A percentile compares a stretch with the other conserved stretches of the same genome.
Conservation (phyloP, 2,888 invertebrate species). For the Julus scandinavius region DNA sequence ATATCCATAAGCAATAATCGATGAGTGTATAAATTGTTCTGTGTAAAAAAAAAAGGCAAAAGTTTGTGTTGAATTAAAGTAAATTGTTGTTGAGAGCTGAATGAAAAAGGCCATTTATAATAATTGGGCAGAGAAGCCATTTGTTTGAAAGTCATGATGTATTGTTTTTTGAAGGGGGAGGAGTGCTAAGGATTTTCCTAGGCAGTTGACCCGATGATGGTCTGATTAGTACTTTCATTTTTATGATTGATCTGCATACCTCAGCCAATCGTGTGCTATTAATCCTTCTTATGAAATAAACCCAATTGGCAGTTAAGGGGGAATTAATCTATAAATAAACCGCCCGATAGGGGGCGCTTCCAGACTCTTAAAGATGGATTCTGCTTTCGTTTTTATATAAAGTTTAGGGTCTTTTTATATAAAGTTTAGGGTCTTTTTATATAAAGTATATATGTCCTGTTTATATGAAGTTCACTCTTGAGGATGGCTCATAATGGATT, state of each 20-base stretch:
- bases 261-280: not conserved
- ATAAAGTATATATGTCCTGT: too few relatives aligned
- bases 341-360: too few relatives aligned
- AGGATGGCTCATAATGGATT: too few relatives aligned
- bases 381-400: not conserved
- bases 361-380: not conserved
- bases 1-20: not conserved
- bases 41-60: not conserved
- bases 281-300: slow-evolving; percentile 1
- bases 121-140: slow-evolving; percentile 23
- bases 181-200: slow-evolving; percentile 2
- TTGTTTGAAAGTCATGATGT: slow-evolving; percentile 38
- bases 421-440: not conserved
- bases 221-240: slow-evolving; percentile 42
- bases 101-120: slow-evolving; percentile 34
- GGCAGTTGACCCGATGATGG: slow-evolving; percentile 42
- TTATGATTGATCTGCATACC: slow-evolving; percentile 42
- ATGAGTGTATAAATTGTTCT: not conserved
- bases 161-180: slow-evolving; percentile 40
- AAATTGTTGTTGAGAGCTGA: slow-evolving; percentile 37
- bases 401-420: not conserved
- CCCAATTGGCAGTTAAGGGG: not conserved
- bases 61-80: not conserved
- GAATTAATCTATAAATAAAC: not conserved
- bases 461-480: too few relatives aligned